A percentile compares a stretch with the other conserved stretches of the same genome.
Conservation (phyloP, 1,140 invertebrate species). For the Saccostrea cuccullata region DNA sequence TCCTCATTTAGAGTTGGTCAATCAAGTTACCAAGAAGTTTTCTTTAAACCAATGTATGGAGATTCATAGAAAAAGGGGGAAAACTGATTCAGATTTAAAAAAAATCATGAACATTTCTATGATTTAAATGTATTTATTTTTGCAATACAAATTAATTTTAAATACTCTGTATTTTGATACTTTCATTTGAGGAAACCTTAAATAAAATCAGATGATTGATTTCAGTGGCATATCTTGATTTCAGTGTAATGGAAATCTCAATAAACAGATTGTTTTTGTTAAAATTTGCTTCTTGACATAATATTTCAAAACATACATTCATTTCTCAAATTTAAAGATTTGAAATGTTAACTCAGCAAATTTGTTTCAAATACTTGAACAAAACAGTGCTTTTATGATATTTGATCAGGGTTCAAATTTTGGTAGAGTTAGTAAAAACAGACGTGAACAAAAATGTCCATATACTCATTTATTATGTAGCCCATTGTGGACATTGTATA, state of each 20-base stretch:
- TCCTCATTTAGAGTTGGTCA: not conserved
- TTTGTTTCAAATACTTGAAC: not conserved
- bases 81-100: no score
- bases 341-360: conserved; percentile 28
- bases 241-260: not conserved
- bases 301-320: not conserved
- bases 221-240: not conserved
- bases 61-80: no score
- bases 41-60: no score
- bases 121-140: no score
- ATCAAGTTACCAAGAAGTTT: not conserved
- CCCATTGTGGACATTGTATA: not conserved
- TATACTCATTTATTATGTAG: not conserved
- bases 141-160: no score
- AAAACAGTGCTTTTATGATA: not conserved
- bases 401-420: not conserved
- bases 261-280: not conserved
- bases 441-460: not conserved
- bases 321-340: not conserved
- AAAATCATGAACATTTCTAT: no score
- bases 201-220: not conserved
- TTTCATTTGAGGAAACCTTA: not conserved
- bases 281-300: conserved; percentile 9
- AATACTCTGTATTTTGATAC: not conserved
- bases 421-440: not conserved